Conservation (phyloP, 92 coral and sea anemone species). For the Umimayanthus kanabou region DNA sequence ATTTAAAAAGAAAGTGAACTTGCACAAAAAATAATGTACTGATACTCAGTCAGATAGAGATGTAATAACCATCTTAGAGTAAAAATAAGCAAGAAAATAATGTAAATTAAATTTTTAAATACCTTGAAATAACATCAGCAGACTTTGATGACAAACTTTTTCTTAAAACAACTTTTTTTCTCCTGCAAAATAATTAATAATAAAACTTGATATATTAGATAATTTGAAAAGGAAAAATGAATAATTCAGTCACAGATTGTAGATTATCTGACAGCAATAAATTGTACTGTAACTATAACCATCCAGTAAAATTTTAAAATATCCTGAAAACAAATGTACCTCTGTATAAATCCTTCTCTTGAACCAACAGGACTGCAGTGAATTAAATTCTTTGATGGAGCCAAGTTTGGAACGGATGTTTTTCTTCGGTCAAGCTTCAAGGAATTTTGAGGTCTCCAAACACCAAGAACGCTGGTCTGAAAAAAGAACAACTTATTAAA, state of each 20-base stretch:
- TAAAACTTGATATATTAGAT: background rate
- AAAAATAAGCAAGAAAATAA: background rate
- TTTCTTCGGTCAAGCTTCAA: conserved; percentile 22
- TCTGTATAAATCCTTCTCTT: conserved; percentile 30
- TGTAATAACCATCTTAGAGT: background rate
- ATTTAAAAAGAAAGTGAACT: background rate
- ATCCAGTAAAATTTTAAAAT: too few relatives aligned
- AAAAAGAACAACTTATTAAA: too few relatives aligned
- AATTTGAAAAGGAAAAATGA: too few relatives aligned
- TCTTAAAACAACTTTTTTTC: conserved; percentile 64
- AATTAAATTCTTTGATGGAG: background rate
- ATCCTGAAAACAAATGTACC: background rate
- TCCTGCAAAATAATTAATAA: conserved; percentile 36
- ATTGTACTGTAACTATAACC: too few relatives aligned
- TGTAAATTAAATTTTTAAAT: background rate
- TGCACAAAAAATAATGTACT: background rate
- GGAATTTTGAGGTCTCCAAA: conserved; percentile 15
- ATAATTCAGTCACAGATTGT: too few relatives aligned
- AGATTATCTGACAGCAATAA: too few relatives aligned
- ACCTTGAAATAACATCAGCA: conserved; percentile 61
- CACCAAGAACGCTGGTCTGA: conserved; percentile 9
- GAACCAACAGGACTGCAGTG: background rate
- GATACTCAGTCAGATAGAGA: background rate
- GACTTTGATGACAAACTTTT: conserved; percentile 24
- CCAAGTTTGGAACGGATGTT: background rate